These are phyloP conservation scores for Parotocinclus haroldoi DNA, from an alignment of 2,797 vertebrate genomes.

Conservation along the genomic window DNA sequence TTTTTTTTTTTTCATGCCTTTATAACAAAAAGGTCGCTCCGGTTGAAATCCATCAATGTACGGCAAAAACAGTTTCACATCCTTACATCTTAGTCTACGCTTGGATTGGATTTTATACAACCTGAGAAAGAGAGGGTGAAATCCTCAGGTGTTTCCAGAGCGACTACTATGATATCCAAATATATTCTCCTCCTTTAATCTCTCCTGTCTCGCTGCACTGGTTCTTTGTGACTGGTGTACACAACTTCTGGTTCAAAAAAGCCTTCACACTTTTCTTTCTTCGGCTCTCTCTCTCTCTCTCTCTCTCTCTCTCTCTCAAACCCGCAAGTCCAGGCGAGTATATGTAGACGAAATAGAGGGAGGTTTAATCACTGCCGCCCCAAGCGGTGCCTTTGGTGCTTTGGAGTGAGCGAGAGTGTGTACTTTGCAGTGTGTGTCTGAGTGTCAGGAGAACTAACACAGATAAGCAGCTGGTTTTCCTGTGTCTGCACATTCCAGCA, in stretches of 20 bases:
- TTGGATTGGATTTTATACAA: too few relatives aligned
- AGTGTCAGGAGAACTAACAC: conserved; percentile 62
- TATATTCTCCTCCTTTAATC: background rate
- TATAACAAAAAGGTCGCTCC: too few relatives aligned
- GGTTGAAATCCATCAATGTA: too few relatives aligned
- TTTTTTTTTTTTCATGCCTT: too few relatives aligned
- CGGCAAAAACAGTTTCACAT: too few relatives aligned
- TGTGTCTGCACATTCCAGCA: conserved; percentile 66
- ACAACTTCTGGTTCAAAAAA: background rate
- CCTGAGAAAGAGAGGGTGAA: too few relatives aligned
- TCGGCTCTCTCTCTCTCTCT: conserved; percentile 9
- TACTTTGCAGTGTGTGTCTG: conserved; percentile 35
- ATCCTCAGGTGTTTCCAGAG: too few relatives aligned
- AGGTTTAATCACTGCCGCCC: conserved; percentile 34
- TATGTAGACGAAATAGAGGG: conserved; percentile 29
- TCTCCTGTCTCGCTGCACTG: background rate
- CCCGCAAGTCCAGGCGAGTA: conserved; percentile 35
- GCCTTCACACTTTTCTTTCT: conserved; percentile 6
- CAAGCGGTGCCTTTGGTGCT: conserved; percentile 46
- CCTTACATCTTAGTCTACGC: too few relatives aligned
- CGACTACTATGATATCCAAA: background rate
- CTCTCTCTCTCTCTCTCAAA: too few relatives aligned
- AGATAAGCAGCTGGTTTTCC: conserved; percentile 67
- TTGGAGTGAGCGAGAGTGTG: background rate
- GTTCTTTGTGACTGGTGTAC: background rate